phyloP scores from a whole-genome alignment of 2,888 invertebrate genomes.

The Amblyteles armatorius region DNA sequence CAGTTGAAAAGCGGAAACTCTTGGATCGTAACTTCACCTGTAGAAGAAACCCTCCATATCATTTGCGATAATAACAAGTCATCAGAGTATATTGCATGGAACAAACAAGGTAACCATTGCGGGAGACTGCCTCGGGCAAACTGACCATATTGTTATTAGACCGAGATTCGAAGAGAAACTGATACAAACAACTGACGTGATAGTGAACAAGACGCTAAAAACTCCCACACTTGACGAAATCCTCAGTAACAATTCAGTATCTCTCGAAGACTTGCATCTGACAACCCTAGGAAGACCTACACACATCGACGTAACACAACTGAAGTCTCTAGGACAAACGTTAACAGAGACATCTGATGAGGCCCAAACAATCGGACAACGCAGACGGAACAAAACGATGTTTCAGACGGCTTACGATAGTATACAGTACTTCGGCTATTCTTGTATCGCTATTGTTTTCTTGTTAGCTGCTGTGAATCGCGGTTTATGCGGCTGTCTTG shows the following conservation, averaged over 20 bases:
- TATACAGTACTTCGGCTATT: slow-evolving; percentile 7
- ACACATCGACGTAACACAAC: slow-evolving; percentile 17
- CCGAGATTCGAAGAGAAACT: not conserved
- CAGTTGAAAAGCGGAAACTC: not conserved
- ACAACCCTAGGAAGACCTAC: slow-evolving; percentile 30
- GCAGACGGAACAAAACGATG: slow-evolving; percentile 19
- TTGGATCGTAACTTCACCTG: slow-evolving; percentile 17
- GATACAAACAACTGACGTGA: slow-evolving; percentile 10
- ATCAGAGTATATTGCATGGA: slow-evolving; percentile 6
- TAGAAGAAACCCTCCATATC: not conserved
- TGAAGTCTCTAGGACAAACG: slow-evolving; percentile 28
- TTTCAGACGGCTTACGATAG: slow-evolving; percentile 3
- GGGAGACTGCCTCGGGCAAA: slow-evolving; percentile 9
- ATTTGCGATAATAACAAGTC: slow-evolving; percentile 8
- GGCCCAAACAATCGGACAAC: slow-evolving; percentile 27
- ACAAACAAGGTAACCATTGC: slow-evolving; percentile 25
- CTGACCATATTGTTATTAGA: slow-evolving; percentile 16
- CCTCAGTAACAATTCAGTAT: slow-evolving; percentile 3
- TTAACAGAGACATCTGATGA: slow-evolving; percentile 7
- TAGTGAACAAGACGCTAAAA: not conserved
- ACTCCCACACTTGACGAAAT: slow-evolving; percentile 1
- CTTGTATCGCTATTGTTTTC: slow-evolving; percentile 12
- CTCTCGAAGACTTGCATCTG: not conserved
- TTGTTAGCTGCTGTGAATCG: not conserved
- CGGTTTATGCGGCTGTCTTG: slow-evolving; percentile 15